Evolutionary conservation across 2,797 vertebrate genomes (phyloP), one percentile per base, ranked within the genome.

Genomic region (Oophaga sylvatica): DNA sequence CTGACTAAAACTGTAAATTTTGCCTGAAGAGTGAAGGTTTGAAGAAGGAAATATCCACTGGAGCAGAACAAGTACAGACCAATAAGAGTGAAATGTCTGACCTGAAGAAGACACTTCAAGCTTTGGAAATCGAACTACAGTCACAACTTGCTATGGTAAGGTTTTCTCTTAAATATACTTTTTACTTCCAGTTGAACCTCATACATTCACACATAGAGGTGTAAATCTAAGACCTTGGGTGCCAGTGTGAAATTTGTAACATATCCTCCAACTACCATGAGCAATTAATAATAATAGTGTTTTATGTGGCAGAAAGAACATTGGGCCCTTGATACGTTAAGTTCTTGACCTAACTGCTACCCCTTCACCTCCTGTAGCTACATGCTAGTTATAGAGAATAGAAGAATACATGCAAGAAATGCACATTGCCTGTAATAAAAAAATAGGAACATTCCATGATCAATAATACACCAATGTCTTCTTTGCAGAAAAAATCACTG

Each of bases 111-210:
- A 95, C 94, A 6, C 57, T 97, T 84, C 97, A 98, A 90, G 93
- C 95, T 31, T 93, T 98, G 92, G 96, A 98, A 89, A 97, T 97
- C 20, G 97, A 98, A 89, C 93, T 97, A 12, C 97, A 98, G 93
- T 96, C 97, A 71, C 96, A 96, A 88, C 92, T 97, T 83, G 96
- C 97, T 90, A 96, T 97, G 96, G 97, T 98, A 91, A 92, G 75
- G 15, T 3, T 20, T 10, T 48, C 35, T 70, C 31, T 17, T 15
- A 59, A 59, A 59, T 15, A 59, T 59, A 59, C 16, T 16, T 59
- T n/a, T 16, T 17, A 31, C 5, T 70, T 70, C 15, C 68, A 70
- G 16, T 1, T 35, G 29, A 35, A 15, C 29, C 29, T 70, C 4
- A 70, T 20, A n/a, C 6, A 57, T 57, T 65, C 0, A 63, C 19